phyloP scores from a whole-genome alignment of 2,888 invertebrate species.

The Agrochola lota region DNA sequence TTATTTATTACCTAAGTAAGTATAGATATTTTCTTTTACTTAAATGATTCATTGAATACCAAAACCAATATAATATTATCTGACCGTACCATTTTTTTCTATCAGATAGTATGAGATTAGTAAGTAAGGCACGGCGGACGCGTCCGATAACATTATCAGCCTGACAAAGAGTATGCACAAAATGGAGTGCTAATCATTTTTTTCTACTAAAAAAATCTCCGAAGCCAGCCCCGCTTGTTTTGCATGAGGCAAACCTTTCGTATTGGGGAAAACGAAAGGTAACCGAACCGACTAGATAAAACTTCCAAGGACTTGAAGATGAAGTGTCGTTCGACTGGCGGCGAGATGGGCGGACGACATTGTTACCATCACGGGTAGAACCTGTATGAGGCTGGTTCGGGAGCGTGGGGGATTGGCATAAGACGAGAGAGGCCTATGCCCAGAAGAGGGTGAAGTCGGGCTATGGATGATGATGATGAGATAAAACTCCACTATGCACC shows the following conservation, averaged over 20 bases:
- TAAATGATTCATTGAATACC: neutral
- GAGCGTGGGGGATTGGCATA: neutral
- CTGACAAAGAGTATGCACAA: constrained; percentile 4
- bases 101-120: neutral
- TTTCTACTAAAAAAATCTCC: too few species aligned
- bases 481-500: neutral
- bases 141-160: constrained; percentile 3
- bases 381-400: neutral
- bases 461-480: neutral
- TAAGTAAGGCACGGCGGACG: neutral
- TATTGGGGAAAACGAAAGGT: neutral
- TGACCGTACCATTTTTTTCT: constrained; percentile 3
- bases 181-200: constrained; percentile 7
- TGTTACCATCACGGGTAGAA: neutral
- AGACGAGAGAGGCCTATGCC: neutral
- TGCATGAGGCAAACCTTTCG: neutral
- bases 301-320: neutral
- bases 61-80: constrained; percentile 3
- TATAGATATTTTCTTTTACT: neutral
- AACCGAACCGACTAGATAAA: neutral
- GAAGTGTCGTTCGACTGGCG: neutral
- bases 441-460: neutral
- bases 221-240: neutral
- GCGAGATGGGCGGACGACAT: neutral
- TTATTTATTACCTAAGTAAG: neutral